A percentile compares a stretch with the other conserved stretches of the same genome.
Evolutionary conservation across 2,797 vertebrate genomes (phyloP).

Genomic region (Acipenser transmontanus): DNA sequence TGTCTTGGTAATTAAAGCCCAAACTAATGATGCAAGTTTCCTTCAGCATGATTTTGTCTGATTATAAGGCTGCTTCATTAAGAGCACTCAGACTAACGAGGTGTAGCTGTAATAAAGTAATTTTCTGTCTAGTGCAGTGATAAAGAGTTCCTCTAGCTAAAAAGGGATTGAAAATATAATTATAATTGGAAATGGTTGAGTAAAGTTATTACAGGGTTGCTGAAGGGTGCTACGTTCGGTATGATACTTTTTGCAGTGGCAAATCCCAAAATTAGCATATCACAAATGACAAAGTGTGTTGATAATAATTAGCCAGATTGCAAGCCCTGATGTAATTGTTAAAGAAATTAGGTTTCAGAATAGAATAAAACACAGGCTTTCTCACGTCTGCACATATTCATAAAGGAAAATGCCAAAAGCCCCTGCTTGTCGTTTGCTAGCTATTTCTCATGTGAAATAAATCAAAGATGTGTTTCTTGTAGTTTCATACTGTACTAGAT

Average conservation of each 20-base stretch:
- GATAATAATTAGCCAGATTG: slow-evolving; percentile 66
- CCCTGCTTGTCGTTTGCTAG: slow-evolving; percentile 37
- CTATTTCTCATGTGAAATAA: slow-evolving; percentile 53
- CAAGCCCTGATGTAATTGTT: slow-evolving; percentile 44
- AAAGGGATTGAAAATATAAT: slow-evolving; percentile 90
- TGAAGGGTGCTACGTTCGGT: slow-evolving; percentile 79
- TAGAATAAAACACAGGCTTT: slow-evolving; percentile 60
- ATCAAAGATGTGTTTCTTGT: slow-evolving; percentile 53
- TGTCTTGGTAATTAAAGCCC: slow-evolving; percentile 98
- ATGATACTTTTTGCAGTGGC: slow-evolving; percentile 69
- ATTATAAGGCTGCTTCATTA: slow-evolving; percentile 99
- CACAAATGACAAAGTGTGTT: slow-evolving; percentile 54
- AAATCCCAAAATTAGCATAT: slow-evolving; percentile 72
- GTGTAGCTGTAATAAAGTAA: slow-evolving; percentile 99
- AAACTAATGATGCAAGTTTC: slow-evolving; percentile 98
- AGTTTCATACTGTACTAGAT: background rate
- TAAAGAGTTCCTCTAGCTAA: slow-evolving; percentile 90
- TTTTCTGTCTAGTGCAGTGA: slow-evolving; percentile 96
- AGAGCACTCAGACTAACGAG: slow-evolving; percentile 99
- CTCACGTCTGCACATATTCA: slow-evolving; percentile 50
- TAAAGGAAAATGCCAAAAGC: slow-evolving; percentile 47
- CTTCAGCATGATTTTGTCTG: slow-evolving; percentile 99
- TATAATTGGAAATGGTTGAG: slow-evolving; percentile 89
- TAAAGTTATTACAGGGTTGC: slow-evolving; percentile 86
- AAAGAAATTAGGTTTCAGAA: slow-evolving; percentile 62